Conservation (phyloP, 37 sponge, comb jelly and placozoan species). For the Agelas oroides region DNA sequence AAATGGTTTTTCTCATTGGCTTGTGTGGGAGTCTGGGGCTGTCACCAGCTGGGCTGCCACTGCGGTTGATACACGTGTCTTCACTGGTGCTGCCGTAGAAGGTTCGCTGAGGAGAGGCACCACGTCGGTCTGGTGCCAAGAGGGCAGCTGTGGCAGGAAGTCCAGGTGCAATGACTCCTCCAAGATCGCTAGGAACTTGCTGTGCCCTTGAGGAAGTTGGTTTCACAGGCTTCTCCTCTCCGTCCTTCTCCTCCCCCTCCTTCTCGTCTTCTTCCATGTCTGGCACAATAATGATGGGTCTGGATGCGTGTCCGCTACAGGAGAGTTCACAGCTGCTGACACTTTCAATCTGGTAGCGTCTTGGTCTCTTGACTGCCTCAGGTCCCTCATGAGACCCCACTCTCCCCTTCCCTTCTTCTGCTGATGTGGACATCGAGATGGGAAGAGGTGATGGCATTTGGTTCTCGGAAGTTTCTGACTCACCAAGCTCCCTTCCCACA, state of each 20-base stretch:
- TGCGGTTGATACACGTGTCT: background rate
- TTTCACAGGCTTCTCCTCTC: background rate
- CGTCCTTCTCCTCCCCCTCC: background rate
- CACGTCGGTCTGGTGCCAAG: background rate
- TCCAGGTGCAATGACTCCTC: background rate
- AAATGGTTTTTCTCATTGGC: conserved; percentile 55
- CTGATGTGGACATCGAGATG: no score
- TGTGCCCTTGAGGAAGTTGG: background rate
- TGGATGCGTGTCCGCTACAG: background rate
- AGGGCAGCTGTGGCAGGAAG: no score
- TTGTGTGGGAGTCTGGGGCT: conserved; percentile 5
- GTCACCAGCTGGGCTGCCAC: background rate
- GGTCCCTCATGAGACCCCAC: no score
- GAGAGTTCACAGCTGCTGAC: conserved; percentile 5
- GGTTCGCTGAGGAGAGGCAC: background rate
- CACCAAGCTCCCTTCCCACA: background rate
- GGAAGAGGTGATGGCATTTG: no score
- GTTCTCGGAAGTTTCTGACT: background rate
- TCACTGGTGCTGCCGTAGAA: background rate
- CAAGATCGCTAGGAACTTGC: conserved; percentile 16
- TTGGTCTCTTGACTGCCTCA: no score
- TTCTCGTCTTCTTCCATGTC: background rate
- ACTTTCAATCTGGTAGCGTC: background rate
- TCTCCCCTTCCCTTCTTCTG: no score
- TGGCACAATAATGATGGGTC: conserved; percentile 13